These are phyloP conservation scores for Sandelia bainsii DNA, from an alignment of 2,797 vertebrate species.

Conservation along the genomic window DNA sequence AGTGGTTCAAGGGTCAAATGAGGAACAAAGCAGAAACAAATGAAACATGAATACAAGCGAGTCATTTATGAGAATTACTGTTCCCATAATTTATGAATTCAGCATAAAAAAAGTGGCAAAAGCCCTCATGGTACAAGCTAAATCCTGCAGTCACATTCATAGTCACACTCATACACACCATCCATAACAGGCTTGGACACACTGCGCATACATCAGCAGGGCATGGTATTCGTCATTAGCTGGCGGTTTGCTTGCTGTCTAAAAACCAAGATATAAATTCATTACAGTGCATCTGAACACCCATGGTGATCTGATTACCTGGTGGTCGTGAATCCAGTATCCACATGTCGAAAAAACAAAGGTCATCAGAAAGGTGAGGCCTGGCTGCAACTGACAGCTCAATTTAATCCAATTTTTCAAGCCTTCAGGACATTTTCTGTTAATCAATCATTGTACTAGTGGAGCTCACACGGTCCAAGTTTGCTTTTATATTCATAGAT, in stretches of 20 bases:
- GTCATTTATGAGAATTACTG: slow-evolving; percentile 58
- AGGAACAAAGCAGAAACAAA: slow-evolving; percentile 59
- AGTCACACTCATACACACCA: slow-evolving; percentile 53
- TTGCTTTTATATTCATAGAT: slow-evolving; percentile 58
- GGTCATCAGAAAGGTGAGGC: slow-evolving; percentile 60
- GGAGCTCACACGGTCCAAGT: slow-evolving; percentile 47
- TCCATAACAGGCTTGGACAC: slow-evolving; percentile 53
- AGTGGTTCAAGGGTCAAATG: slow-evolving; percentile 64
- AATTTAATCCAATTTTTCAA: slow-evolving; percentile 21
- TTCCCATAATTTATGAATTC: slow-evolving; percentile 65
- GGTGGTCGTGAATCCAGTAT: slow-evolving; percentile 38
- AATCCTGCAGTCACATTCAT: slow-evolving; percentile 60
- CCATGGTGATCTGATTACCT: slow-evolving; percentile 4
- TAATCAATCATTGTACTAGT: slow-evolving; percentile 50
- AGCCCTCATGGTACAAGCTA: slow-evolving; percentile 46
- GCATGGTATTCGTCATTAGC: slow-evolving; percentile 32
- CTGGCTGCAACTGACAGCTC: slow-evolving; percentile 49
- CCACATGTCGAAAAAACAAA: slow-evolving; percentile 49
- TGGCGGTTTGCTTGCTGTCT: slow-evolving; percentile 25
- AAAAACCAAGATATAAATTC: slow-evolving; percentile 28
- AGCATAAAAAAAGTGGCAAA: slow-evolving; percentile 51
- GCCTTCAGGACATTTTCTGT: slow-evolving; percentile 60
- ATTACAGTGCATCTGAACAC: slow-evolving; percentile 29
- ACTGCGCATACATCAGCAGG: slow-evolving; percentile 53
- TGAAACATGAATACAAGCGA: slow-evolving; percentile 71